Conservation (phyloP, 2,113 vertebrate genomes). For the Nycticryphes semicollaris region DNA sequence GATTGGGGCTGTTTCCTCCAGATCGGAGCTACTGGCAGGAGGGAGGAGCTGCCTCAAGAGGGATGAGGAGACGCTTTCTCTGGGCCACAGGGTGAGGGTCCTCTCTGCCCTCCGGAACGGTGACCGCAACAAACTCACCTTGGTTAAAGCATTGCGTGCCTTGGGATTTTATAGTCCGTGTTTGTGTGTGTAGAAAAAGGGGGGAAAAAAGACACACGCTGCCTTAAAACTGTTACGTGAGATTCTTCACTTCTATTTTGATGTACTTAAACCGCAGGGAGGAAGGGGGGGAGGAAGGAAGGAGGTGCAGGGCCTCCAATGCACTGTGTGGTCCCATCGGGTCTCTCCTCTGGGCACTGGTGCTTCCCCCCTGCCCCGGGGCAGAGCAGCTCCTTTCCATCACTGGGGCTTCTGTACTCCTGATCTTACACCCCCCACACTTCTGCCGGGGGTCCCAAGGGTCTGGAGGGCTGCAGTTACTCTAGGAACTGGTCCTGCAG, state of each 20-base stretch:
- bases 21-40: fast-evolving
- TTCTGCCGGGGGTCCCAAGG: not conserved
- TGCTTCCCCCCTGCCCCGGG: no score
- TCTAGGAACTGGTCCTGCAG: not conserved
- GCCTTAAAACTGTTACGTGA: no score
- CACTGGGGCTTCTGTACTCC: no score
- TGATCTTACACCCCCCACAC: fast-evolving
- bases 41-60: not conserved
- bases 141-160: fast-evolving
- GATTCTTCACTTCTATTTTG: not conserved
- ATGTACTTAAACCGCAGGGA: not conserved
- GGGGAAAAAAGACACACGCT: not conserved
- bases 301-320: not conserved
- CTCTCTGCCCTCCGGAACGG: fast-evolving
- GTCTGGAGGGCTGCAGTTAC: fast-evolving
- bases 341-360: not conserved
- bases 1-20: fast-evolving
- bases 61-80: not conserved
- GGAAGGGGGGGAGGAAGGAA: no score
- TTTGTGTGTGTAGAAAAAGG: not conserved
- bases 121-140: fast-evolving
- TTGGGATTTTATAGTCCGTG: fast-evolving
- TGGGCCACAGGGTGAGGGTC: not conserved
- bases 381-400: no score
- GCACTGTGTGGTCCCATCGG: fast-evolving